Conservation (phyloP, 1,140 invertebrate genomes). For the Latrodectus geometricus region DNA sequence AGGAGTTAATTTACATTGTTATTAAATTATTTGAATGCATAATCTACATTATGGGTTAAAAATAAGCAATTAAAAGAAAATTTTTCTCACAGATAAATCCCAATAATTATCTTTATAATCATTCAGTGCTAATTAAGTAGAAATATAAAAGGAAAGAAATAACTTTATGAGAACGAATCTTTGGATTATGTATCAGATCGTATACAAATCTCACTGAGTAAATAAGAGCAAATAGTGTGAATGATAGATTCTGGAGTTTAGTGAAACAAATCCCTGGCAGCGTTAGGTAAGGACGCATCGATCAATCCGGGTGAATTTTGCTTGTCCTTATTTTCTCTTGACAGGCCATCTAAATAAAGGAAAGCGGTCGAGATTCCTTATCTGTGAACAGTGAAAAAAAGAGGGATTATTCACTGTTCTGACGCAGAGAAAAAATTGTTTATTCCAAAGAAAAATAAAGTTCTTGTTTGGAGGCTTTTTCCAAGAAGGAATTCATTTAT, state of each 20-base stretch:
- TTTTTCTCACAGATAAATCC: too few relatives aligned
- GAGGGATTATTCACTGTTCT: slow-evolving; percentile 22
- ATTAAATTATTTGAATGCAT: too few relatives aligned
- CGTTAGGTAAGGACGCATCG: slow-evolving; percentile 18
- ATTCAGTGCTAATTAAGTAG: too few relatives aligned
- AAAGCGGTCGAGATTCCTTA: slow-evolving; percentile 23
- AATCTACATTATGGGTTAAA: too few relatives aligned
- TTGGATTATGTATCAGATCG: background rate
- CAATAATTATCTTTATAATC: too few relatives aligned
- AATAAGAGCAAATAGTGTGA: slow-evolving; percentile 31
- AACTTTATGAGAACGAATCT: too few relatives aligned
- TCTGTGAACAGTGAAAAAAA: slow-evolving; percentile 27
- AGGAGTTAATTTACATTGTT: too few relatives aligned
- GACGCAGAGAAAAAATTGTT: background rate
- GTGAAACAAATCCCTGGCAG: slow-evolving; percentile 8
- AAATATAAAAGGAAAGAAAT: too few relatives aligned
- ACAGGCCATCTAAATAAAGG: slow-evolving; percentile 45
- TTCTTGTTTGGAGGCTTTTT: background rate
- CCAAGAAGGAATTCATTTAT: too few relatives aligned
- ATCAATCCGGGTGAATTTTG: slow-evolving; percentile 42
- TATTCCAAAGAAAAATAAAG: slow-evolving; percentile 13
- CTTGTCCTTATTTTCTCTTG: slow-evolving; percentile 43
- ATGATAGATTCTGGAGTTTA: slow-evolving; percentile 42
- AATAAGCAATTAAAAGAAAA: too few relatives aligned
- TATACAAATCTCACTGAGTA: background rate